These are phyloP conservation scores for Cololabis saira DNA, from an alignment of 2,113 vertebrate genomes.

Conservation along the genomic window DNA sequence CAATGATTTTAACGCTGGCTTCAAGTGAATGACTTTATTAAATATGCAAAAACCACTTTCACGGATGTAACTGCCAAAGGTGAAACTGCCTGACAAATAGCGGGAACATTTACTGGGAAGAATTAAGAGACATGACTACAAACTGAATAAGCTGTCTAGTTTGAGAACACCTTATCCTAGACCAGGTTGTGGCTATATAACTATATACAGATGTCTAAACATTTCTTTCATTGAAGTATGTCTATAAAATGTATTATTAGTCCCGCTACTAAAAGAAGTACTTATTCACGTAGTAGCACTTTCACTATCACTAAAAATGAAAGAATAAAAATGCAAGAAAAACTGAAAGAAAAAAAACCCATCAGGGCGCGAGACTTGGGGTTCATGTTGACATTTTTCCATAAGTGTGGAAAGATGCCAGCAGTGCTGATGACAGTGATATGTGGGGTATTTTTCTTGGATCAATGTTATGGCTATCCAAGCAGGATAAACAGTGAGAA, in stretches of 20 bases:
- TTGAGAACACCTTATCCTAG: neutral
- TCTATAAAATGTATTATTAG: no score
- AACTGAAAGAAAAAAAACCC: neutral
- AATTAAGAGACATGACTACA: neutral
- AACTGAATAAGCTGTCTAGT: neutral
- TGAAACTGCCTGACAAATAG: no score
- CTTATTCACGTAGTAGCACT: no score
- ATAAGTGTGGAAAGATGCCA: neutral
- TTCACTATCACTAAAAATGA: neutral
- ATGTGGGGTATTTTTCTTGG: neutral
- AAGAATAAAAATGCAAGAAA: neutral
- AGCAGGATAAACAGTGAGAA: slow-evolving; percentile 2
- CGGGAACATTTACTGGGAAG: neutral
- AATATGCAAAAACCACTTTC: neutral
- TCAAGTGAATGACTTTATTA: neutral
- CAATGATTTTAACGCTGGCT: neutral
- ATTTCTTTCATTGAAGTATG: no score
- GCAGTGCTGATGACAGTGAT: neutral
- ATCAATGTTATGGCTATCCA: neutral
- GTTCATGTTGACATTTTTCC: neutral
- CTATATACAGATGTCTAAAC: no score
- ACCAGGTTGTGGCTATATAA: no score
- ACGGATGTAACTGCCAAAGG: neutral
- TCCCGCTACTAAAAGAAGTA: no score
- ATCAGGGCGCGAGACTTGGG: no score